Base-by-base conservation (phyloP, 1,140 invertebrate species). In the Dreissena polymorpha region DNA sequence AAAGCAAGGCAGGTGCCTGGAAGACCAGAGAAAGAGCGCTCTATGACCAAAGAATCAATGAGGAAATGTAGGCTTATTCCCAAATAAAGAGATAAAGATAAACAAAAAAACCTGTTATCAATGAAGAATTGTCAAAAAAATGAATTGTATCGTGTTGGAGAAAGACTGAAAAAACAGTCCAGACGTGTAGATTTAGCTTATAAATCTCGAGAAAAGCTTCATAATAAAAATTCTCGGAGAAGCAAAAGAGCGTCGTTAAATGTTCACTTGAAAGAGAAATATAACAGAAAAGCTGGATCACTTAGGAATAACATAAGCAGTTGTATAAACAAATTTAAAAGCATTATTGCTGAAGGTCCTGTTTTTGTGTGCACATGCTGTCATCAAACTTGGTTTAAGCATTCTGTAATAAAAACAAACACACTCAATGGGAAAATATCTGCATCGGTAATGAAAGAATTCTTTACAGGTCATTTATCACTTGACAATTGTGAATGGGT, bases 311-410 rank as follows among this genome's bases (percentile, higher is more conserved):
- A 65, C 55, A 63, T 29, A 51, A 27, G 27, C 12, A 49, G 74
- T 10, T 67, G 71, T 57, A 73, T 82, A 50, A 21, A 50, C 13
- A 64, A 51, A 25, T 83, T 83, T 70, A 65, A 83, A 53, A 49
- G 57, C 39, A 69, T 55, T 70, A 69, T 71, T 29, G 25, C 16
- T 49, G 13, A 27, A 10, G 81, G 81, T 49, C 81, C 81, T n/a
- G 53, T 57, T 10, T 83, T 69, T 75, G 51, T 82, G 10, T 82
- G 79, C 64, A 50, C 55, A 53, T 74, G 55, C 29, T 82, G 70
- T 55, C 55, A 73, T 21, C 70, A 82, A 27, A 73, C 70, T 21
- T 73, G 55, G 69, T 82, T 73, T 68, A 23, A 53, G 10, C 18
- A 67, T 29, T 63, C 25, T 39, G 69, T 82, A n/a, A 23, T 23